A percentile compares a stretch with the other conserved stretches of the same genome.
These are phyloP conservation scores for Cryptops parisi DNA, from an alignment of 2,888 invertebrate genomes.

Conservation along the genomic window DNA sequence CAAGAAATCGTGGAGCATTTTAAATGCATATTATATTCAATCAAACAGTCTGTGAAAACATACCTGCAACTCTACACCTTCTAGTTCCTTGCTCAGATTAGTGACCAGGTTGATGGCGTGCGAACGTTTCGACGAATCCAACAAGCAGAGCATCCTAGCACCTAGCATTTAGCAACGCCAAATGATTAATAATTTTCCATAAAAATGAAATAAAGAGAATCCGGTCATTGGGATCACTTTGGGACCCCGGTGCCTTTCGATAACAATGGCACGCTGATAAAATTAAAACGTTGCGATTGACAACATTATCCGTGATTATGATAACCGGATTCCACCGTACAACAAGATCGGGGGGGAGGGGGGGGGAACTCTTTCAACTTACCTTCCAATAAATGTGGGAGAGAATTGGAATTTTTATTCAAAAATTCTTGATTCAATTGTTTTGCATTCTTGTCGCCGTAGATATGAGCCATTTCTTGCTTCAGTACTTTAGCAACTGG, in stretches of 20 bases:
- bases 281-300: too few relatives aligned
- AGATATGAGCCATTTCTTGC: slow-evolving; percentile 35
- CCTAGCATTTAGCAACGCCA: too few relatives aligned
- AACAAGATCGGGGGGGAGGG: too few relatives aligned
- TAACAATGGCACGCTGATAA: too few relatives aligned
- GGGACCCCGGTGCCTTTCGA: too few relatives aligned
- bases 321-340: too few relatives aligned
- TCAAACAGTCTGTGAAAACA: slow-evolving; percentile 18
- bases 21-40: neutral
- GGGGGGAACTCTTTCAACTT: slow-evolving; percentile 12
- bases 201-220: too few relatives aligned
- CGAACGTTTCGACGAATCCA: slow-evolving; percentile 50
- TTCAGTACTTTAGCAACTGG: slow-evolving; percentile 31
- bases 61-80: slow-evolving; percentile 41
- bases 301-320: too few relatives aligned
- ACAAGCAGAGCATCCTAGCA: slow-evolving; percentile 60
- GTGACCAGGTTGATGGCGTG: slow-evolving; percentile 45
- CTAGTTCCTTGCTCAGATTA: slow-evolving; percentile 30
- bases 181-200: too few relatives aligned
- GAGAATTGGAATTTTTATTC: slow-evolving; percentile 42
- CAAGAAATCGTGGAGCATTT: too few relatives aligned
- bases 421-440: slow-evolving; percentile 57
- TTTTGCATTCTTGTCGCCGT: slow-evolving; percentile 39
- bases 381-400: slow-evolving; percentile 66
- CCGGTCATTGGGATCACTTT: too few relatives aligned